Conservation (phyloP, 2,797 vertebrate species). For the Threskiornis aethiopicus region DNA sequence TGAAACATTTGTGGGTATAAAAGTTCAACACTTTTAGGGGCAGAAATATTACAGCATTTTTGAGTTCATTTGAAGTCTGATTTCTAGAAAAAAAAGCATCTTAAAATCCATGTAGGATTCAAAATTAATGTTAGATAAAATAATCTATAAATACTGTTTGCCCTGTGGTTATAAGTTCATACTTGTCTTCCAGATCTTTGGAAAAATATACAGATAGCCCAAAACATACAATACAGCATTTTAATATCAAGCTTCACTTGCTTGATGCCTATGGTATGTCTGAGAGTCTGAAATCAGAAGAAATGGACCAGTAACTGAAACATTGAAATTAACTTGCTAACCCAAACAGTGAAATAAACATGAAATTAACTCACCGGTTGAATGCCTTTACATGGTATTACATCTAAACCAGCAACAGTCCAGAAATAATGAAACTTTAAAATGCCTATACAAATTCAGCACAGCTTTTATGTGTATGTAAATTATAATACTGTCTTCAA, state of each 20-base stretch:
- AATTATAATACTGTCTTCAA: neutral
- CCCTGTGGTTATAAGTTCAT: neutral
- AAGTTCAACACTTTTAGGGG: neutral
- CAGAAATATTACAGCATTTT: neutral
- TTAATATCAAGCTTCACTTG: neutral
- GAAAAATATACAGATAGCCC: neutral
- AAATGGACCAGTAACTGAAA: neutral
- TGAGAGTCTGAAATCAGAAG: rapidly evolving
- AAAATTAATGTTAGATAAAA: neutral
- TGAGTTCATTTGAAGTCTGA: neutral
- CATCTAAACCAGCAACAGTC: neutral
- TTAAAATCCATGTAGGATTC: neutral
- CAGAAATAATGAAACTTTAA: neutral
- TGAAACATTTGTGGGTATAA: neutral
- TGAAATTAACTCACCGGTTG: neutral
- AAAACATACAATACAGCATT: neutral
- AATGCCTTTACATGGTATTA: neutral
- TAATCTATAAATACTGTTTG: neutral
- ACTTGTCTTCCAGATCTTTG: neutral
- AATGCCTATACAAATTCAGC: neutral
- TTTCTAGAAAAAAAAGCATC: neutral
- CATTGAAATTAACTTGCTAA: neutral
- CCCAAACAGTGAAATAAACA: neutral
- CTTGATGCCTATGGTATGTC: neutral
- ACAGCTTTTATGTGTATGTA: neutral